Conservation (phyloP, 2,113 vertebrate genomes). For the Centropus unirufus region DNA sequence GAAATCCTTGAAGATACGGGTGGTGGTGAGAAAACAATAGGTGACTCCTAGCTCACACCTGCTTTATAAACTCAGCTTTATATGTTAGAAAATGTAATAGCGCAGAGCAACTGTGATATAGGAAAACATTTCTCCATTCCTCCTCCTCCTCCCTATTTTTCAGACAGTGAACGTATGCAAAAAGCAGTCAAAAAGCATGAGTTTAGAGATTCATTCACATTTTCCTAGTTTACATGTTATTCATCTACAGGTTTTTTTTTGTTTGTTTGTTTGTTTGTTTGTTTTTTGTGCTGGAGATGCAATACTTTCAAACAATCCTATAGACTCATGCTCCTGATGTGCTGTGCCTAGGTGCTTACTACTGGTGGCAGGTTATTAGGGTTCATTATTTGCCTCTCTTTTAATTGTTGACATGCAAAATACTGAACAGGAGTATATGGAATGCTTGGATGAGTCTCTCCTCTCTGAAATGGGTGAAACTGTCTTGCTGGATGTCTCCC, state of each 20-base stretch:
- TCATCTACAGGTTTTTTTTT: neutral
- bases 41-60: neutral
- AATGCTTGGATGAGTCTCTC: neutral
- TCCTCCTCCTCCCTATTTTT: neutral
- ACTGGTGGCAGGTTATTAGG: neutral
- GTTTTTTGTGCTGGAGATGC: neutral
- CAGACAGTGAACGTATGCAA: neutral
- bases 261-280: too few species aligned
- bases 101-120: rapidly evolving
- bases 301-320: rapidly evolving
- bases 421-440: rapidly evolving
- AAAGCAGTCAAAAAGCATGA: neutral
- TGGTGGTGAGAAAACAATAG: neutral
- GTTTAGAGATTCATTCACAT: neutral
- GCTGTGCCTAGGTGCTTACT: neutral
- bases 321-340: rapidly evolving
- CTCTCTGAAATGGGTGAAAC: neutral
- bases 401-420: neutral
- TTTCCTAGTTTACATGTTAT: neutral
- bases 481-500: neutral
- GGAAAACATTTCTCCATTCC: neutral
- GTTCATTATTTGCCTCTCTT: neutral
- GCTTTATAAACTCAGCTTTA: neutral
- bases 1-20: neutral
- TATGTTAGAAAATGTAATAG: neutral